These are phyloP conservation scores for Enteromius paludinosus DNA, from an alignment of 2,797 vertebrate genomes.

Conservation along the genomic window DNA sequence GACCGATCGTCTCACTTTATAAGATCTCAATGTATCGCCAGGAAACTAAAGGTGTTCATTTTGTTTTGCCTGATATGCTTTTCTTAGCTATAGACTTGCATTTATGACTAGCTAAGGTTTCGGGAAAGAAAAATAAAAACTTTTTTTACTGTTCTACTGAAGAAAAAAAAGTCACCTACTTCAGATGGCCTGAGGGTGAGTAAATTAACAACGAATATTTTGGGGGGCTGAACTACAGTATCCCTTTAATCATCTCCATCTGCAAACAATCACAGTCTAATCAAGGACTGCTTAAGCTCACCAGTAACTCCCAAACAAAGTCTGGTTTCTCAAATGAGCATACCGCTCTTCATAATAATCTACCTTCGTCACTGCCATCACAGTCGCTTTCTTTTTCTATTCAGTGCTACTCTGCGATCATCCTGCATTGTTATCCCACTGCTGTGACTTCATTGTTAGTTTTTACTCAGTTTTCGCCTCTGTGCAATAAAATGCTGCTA, in stretches of 20 bases:
- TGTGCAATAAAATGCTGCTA: too few relatives aligned
- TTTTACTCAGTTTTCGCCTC: neutral
- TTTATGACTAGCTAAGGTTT: neutral
- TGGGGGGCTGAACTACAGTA: neutral
- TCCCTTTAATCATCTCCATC: neutral
- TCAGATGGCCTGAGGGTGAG: neutral
- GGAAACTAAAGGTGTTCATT: neutral
- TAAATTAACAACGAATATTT: neutral
- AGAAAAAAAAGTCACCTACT: neutral
- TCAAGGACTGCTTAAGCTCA: neutral
- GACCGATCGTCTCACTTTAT: neutral
- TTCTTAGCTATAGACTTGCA: neutral
- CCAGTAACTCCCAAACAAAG: neutral
- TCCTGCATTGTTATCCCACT: neutral
- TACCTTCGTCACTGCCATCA: neutral
- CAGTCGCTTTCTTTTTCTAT: neutral
- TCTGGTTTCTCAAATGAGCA: neutral
- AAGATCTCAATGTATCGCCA: neutral
- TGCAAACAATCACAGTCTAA: neutral
- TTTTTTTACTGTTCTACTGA: neutral
- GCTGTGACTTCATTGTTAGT: neutral
- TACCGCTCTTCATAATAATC: neutral
- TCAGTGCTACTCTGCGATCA: neutral
- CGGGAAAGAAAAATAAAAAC: too few relatives aligned
- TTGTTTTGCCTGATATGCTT: neutral